These are phyloP conservation scores for Labeo calbasu DNA, from an alignment of 2,797 vertebrate genomes.

Conservation along the genomic window DNA sequence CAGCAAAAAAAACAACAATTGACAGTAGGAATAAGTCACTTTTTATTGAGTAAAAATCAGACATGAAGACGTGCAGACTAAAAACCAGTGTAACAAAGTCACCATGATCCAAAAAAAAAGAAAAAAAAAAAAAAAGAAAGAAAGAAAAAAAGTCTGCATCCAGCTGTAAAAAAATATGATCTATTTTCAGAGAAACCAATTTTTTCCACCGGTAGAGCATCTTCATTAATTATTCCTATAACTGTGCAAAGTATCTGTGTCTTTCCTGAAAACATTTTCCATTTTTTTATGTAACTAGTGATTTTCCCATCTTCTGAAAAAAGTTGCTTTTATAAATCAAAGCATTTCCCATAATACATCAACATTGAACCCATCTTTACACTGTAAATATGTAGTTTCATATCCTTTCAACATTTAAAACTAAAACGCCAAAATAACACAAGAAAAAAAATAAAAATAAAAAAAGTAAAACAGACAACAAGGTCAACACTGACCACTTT, in stretches of 20 bases:
- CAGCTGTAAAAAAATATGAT: conserved; percentile 87
- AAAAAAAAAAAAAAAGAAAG: conserved; percentile 79
- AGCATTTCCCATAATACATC: conserved; percentile 75
- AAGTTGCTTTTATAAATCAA: conserved; percentile 85
- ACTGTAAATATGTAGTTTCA: conserved; percentile 80
- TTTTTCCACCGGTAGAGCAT: conserved; percentile 82
- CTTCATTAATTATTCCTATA: conserved; percentile 76
- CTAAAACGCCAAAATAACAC: conserved; percentile 60
- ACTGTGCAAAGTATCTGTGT: conserved; percentile 86
- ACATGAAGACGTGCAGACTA: conserved; percentile 96
- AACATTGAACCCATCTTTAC: conserved; percentile 77
- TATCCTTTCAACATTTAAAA: conserved; percentile 78
- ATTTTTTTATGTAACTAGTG: conserved; percentile 56
- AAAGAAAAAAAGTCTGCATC: conserved; percentile 85
- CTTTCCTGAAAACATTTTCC: conserved; percentile 75
- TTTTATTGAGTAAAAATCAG: conserved; percentile 96
- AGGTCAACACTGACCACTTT: conserved; percentile 30
- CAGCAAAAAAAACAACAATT: neutral
- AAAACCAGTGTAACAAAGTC: conserved; percentile 97
- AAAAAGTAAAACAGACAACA: conserved; percentile 43
- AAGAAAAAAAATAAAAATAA: conserved; percentile 45
- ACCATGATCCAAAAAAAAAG: conserved; percentile 86
- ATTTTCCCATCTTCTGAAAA: conserved; percentile 71
- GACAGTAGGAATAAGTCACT: conserved; percentile 60
- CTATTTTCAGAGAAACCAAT: conserved; percentile 79